A percentile compares a stretch with the other conserved stretches of the same genome.
Evolutionary conservation across 1,140 invertebrate genomes (phyloP).

Genomic region (Nilaparvata lugens): DNA sequence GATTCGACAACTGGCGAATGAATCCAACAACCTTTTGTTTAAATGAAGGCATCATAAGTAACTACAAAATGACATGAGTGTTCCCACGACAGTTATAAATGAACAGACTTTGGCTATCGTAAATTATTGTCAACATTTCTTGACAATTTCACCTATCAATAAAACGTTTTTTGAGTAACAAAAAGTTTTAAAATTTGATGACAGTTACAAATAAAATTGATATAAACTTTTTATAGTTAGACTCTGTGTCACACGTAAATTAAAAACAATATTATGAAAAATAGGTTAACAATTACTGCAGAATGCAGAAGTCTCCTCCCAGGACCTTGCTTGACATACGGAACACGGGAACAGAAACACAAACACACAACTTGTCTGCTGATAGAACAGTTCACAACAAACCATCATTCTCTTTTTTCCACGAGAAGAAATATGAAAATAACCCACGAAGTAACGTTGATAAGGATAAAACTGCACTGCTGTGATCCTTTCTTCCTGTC

Average conservation of each 20-base stretch:
- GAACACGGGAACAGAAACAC: too few species aligned
- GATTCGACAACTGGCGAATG: slow-evolving; percentile 55
- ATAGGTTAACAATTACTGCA: neutral
- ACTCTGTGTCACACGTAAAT: neutral
- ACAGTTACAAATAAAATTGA: too few species aligned
- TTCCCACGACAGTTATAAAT: neutral
- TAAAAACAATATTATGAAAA: neutral
- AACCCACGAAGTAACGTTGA: too few species aligned
- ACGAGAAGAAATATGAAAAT: too few species aligned
- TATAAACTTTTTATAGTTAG: neutral
- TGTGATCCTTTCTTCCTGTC: too few species aligned
- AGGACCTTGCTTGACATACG: too few species aligned
- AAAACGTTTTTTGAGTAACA: neutral
- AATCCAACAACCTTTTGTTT: slow-evolving; percentile 63
- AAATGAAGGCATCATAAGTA: slow-evolving; percentile 53
- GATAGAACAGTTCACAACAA: too few species aligned
- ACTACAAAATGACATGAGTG: neutral
- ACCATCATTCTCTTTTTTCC: too few species aligned
- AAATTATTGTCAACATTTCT: neutral
- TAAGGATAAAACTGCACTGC: too few species aligned
- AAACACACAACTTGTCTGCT: too few species aligned
- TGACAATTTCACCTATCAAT: neutral
- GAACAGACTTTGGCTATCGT: neutral
- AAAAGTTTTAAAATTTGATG: too few species aligned
- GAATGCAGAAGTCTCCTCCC: too few species aligned